Percentiles rank a stretch among this genome's conserved stretches.
These are phyloP conservation scores for Pungitius pungitius DNA, from an alignment of 2,113 vertebrate species.

Conservation along the genomic window DNA sequence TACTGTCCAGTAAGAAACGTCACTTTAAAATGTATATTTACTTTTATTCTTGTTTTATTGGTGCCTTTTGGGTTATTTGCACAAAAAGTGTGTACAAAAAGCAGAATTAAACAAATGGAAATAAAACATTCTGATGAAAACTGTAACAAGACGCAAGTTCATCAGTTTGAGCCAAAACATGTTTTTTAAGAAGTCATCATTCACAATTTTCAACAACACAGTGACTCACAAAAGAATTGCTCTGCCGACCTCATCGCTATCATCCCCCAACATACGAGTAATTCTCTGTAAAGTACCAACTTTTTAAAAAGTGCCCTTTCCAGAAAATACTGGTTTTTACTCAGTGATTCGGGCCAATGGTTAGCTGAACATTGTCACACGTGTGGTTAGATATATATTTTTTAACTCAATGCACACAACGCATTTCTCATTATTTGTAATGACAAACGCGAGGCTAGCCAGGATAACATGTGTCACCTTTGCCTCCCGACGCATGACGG, in stretches of 20 bases:
- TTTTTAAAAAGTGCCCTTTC: background rate
- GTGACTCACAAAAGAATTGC: background rate
- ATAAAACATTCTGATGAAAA: background rate
- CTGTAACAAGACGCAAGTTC: background rate
- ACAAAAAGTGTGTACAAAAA: background rate
- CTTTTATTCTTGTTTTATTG: background rate
- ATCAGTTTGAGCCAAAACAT: background rate
- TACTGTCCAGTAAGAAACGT: too few species aligned
- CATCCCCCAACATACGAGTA: constrained; percentile 4
- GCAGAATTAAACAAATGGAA: background rate
- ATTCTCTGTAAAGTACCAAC: constrained; percentile 1
- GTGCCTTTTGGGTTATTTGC: background rate
- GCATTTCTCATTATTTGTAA: background rate
- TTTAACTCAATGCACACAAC: background rate
- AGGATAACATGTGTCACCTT: background rate
- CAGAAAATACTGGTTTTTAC: background rate
- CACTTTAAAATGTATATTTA: too few species aligned
- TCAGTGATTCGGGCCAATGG: background rate
- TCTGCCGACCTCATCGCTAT: constrained; percentile 12
- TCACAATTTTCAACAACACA: constrained; percentile 6
- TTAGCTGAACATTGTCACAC: background rate
- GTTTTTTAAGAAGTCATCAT: constrained; percentile 24
- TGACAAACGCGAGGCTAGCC: background rate
- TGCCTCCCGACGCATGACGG: background rate
- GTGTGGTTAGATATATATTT: background rate